Conservation (phyloP, 2,113 vertebrate species). For the Gallinago undulata region DNA sequence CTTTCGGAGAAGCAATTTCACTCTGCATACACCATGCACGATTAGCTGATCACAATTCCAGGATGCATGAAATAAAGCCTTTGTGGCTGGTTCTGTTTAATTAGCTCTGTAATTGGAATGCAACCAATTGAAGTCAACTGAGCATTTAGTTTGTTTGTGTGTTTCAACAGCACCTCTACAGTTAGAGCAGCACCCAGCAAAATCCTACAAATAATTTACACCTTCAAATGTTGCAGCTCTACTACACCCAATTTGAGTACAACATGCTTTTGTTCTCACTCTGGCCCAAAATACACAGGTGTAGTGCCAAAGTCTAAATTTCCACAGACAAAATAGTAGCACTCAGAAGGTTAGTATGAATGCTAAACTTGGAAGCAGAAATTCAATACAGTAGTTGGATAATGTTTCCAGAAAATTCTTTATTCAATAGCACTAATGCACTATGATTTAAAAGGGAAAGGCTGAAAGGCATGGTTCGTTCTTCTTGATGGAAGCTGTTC, state of each 20-base stretch:
- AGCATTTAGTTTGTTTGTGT: background rate
- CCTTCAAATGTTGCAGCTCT: background rate
- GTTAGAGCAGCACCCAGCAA: background rate
- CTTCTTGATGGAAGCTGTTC: background rate
- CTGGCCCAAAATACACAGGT: background rate
- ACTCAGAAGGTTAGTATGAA: background rate
- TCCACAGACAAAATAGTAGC: background rate
- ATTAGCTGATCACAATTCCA: background rate
- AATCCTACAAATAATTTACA: background rate
- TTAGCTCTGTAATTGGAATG: background rate
- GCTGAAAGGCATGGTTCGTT: background rate
- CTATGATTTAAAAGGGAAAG: background rate
- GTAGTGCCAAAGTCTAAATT: background rate
- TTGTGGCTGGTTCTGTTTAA: background rate
- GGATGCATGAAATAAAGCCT: background rate
- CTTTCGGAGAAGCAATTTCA: background rate
- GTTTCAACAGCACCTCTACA: background rate
- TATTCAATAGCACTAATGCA: slow-evolving; percentile 28
- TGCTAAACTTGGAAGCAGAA: background rate
- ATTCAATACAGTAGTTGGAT: slow-evolving; percentile 5
- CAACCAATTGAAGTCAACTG: background rate
- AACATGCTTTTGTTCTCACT: background rate
- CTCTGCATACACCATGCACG: background rate
- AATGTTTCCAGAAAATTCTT: slow-evolving; percentile 22
- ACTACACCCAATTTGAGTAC: background rate